These are phyloP conservation scores for Osmerus mordax DNA, from an alignment of 2,113 vertebrate species.

Conservation along the genomic window DNA sequence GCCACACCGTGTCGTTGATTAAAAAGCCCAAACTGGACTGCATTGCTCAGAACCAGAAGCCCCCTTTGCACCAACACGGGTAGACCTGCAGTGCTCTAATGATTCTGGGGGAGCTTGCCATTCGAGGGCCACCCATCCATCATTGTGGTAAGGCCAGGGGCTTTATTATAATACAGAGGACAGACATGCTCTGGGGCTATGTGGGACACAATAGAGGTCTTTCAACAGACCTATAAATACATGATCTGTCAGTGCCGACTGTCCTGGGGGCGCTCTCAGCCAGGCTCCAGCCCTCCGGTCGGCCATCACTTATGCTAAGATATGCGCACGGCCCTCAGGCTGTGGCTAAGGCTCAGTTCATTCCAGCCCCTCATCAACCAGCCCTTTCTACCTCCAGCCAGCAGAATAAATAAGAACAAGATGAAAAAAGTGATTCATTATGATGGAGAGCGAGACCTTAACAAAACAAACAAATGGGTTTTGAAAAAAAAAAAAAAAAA, in stretches of 20 bases:
- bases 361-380: conserved; percentile 76
- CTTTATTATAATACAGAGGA: conserved; percentile 79
- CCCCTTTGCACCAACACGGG: conserved; percentile 44
- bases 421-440: conserved; percentile 73
- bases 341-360: conserved; percentile 74
- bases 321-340: conserved; percentile 69
- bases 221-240: conserved; percentile 81
- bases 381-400: conserved; percentile 69
- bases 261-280: conserved; percentile 70
- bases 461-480: conserved; percentile 69
- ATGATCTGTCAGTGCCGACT: conserved; percentile 74
- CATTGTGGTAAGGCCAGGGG: conserved; percentile 68
- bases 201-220: conserved; percentile 79
- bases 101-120: conserved; percentile 68
- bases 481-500: not conserved
- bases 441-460: conserved; percentile 70
- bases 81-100: conserved; percentile 69
- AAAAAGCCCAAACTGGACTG: conserved; percentile 60
- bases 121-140: conserved; percentile 74
- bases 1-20: conserved; percentile 54
- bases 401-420: conserved; percentile 73
- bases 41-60: conserved; percentile 44
- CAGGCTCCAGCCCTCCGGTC: conserved; percentile 66
- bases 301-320: conserved; percentile 80
- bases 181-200: conserved; percentile 77